Base-by-base conservation (phyloP, 2,797 vertebrate species). In the Aldrovandia affinis region DNA sequence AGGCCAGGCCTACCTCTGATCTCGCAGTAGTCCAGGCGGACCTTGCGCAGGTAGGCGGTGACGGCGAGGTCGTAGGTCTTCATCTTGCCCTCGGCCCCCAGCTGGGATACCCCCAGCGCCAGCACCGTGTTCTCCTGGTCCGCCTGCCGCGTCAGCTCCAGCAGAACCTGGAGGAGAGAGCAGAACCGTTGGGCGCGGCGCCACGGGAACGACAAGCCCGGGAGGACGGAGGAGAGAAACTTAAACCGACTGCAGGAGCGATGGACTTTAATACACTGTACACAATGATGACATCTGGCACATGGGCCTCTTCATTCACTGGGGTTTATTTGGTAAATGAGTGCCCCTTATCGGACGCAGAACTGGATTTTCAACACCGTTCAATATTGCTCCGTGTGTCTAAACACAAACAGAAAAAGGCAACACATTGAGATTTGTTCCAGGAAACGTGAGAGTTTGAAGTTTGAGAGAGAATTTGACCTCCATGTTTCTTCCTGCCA, bases 21-120 rank as follows among this genome's bases (percentile, higher is more conserved):
- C 85, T 96, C 96, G 47, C 96, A 94, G 92, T 97, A 98, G 93
- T 98, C 96, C 81, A 99, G 92, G n/a, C 88, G 93, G 83, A 99
- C 94, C 83, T 93, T 95, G 90, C 95, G 96, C 86, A 99, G 91
- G 78, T 99, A 98, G 0, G 97, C 95, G 0, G 96, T 93, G 44
- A 96, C 86, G 14, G 85, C 92, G 84, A 97, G 88, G 92, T 97
- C 96, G 22, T 94, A 98, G 15, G 95, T 96, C 88, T 94, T 96
- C 87, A 94, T 85, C 81, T 94, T 96, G 59, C 97, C 96, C 84
- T 98, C 96, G 59, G 97, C 96, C 80, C 98, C 98, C 33, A 99
- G 94, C 79, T 98, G 96, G 85, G 92, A 94, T 61, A 98, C 89
- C 73, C 93, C 96, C 87, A 98, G 94, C 0, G 95, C 93, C 85